phyloP scores from a whole-genome alignment of 2,888 invertebrate genomes.

The Ernsta delagoae region DNA sequence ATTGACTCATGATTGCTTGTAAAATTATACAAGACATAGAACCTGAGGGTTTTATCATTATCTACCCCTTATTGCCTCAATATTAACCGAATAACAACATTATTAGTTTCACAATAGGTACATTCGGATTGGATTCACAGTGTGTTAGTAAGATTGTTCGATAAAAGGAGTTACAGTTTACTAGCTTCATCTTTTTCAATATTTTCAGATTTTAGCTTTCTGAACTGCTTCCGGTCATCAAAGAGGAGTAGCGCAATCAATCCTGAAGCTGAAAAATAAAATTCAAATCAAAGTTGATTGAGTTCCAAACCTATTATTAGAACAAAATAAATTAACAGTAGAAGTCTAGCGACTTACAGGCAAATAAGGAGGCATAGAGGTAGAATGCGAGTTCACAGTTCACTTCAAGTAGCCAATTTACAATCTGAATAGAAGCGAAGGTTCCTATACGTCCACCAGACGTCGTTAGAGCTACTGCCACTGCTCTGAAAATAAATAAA shows the following conservation, averaged over 20 bases:
- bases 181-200: constrained; percentile 1
- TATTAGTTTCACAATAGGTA: too few relatives aligned
- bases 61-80: too few relatives aligned
- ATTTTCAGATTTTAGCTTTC: not conserved
- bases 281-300: not conserved
- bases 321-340: too few relatives aligned
- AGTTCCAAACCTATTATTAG: too few relatives aligned
- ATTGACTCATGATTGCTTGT: too few relatives aligned
- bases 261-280: constrained; percentile 55
- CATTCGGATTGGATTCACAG: too few relatives aligned
- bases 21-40: too few relatives aligned
- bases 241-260: constrained; percentile 59
- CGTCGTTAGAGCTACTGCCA: constrained; percentile 85
- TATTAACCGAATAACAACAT: too few relatives aligned
- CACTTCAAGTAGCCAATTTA: constrained; percentile 84
- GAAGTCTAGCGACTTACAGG: constrained; percentile 59
- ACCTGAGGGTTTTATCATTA: too few relatives aligned
- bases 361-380: constrained; percentile 74
- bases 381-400: constrained; percentile 86
- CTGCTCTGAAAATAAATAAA: constrained; percentile 67
- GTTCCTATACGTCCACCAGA: constrained; percentile 84
- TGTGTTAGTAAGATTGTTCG: not conserved
- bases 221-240: constrained; percentile 51
- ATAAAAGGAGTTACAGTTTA: not conserved
- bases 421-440: constrained; percentile 84